Percentiles rank a stretch among this genome's conserved stretches.
Conservation (phyloP, 2,888 invertebrate genomes). For the Tenthredo mesomela region DNA sequence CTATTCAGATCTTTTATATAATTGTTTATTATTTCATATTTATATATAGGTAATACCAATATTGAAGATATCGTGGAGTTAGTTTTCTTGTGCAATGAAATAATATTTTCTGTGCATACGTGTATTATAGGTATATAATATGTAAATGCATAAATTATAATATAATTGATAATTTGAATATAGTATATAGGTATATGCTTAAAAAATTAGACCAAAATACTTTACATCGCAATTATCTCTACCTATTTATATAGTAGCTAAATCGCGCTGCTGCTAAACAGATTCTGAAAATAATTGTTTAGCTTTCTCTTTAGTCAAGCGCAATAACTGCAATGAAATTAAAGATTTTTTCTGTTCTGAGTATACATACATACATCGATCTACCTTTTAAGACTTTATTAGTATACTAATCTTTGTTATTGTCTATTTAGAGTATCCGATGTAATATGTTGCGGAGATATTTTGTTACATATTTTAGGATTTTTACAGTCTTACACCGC, state of each 20-base stretch:
- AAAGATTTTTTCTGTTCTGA: neutral
- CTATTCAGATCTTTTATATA: neutral
- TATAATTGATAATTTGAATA: neutral
- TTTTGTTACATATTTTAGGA: slow-evolving; percentile 16
- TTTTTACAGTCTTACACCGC: slow-evolving; percentile 20
- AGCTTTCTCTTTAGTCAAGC: neutral
- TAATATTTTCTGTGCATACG: neutral
- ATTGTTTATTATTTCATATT: neutral
- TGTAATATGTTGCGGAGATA: neutral
- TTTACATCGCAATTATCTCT: neutral
- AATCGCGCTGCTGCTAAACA: neutral
- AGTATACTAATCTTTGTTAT: slow-evolving; percentile 19
- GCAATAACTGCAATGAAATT: neutral
- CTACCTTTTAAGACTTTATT: slow-evolving; percentile 12
- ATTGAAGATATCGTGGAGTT: slow-evolving; percentile 41
- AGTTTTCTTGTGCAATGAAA: slow-evolving; percentile 33
- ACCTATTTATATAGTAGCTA: neutral
- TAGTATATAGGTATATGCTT: neutral
- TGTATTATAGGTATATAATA: neutral
- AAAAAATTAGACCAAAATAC: slow-evolving; percentile 31
- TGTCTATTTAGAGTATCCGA: slow-evolving; percentile 45
- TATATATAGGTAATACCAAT: slow-evolving; percentile 3
- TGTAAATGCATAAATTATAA: slow-evolving; percentile 39
- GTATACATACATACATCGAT: slow-evolving; percentile 27
- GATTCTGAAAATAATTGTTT: neutral